Conservation (phyloP, 2,113 vertebrate genomes). For the Talpa occidentalis region DNA sequence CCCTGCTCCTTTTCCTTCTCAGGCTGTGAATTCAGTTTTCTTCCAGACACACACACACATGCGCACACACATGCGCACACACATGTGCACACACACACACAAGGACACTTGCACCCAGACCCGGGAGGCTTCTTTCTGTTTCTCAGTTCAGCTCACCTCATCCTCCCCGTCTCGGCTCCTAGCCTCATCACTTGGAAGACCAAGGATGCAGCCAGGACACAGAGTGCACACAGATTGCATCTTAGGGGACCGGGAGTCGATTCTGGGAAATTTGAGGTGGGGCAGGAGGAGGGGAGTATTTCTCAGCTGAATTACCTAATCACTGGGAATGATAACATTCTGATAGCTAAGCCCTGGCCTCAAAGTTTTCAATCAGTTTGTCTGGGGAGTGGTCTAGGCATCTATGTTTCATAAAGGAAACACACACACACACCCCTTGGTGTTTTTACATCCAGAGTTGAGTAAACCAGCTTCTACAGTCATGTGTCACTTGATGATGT, state of each 20-base stretch:
- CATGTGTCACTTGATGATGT: no score
- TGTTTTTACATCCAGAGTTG: neutral
- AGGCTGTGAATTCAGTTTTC: neutral
- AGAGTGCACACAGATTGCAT: no score
- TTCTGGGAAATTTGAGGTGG: neutral
- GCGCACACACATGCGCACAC: neutral
- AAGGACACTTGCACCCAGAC: neutral
- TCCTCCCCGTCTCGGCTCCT: neutral
- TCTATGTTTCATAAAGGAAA: neutral
- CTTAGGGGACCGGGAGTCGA: neutral
- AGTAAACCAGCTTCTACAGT: neutral
- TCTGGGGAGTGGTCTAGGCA: neutral
- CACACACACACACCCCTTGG: fast-evolving
- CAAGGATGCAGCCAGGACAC: neutral
- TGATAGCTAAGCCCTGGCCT: neutral
- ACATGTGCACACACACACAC: neutral
- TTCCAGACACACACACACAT: neutral
- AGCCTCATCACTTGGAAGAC: neutral
- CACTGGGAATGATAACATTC: no score
- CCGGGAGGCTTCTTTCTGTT: neutral
- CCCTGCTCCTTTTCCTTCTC: slow-evolving; percentile 27
- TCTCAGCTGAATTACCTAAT: neutral
- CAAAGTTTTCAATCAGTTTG: neutral
- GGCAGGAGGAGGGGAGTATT: neutral
- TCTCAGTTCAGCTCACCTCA: neutral